Conservation (phyloP, 2,113 vertebrate species). For the Machaerirhynchus nigripectus region DNA sequence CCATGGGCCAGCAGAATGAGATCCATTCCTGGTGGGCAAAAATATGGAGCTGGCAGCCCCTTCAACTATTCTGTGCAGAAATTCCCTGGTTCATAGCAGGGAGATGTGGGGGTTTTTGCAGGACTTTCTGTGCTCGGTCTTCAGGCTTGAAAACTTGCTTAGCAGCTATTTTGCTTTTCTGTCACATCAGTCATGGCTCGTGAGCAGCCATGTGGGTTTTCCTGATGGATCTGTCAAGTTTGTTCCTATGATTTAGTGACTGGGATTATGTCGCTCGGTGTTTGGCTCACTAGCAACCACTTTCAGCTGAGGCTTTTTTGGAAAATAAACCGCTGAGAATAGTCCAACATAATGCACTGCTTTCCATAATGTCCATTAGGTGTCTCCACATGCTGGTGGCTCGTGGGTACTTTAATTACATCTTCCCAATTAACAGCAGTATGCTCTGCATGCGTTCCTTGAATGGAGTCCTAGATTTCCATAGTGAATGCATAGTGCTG, state of each 20-base stretch:
- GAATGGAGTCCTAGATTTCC: constrained; percentile 22
- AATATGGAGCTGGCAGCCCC: neutral
- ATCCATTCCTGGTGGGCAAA: neutral
- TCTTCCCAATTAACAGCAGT: neutral
- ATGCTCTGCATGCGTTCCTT: neutral
- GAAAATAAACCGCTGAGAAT: neutral
- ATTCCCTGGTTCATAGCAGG: neutral
- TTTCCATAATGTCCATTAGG: constrained; percentile 17
- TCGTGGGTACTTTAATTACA: constrained; percentile 8
- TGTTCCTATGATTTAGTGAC: neutral
- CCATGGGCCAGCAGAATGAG: neutral
- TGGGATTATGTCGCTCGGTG: rapidly evolving
- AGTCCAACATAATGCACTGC: neutral
- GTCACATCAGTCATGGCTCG: neutral
- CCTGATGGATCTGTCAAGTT: neutral
- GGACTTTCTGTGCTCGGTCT: neutral
- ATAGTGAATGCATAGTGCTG: neutral
- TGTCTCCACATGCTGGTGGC: constrained; percentile 22
- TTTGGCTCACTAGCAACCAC: neutral
- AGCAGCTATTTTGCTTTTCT: neutral
- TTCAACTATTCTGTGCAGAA: neutral
- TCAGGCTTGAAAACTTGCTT: neutral
- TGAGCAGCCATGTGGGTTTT: neutral
- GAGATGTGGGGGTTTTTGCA: neutral
- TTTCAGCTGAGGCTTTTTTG: neutral